phyloP scores from a whole-genome alignment of 2,888 invertebrate species.

The Microctonus brassicae region DNA sequence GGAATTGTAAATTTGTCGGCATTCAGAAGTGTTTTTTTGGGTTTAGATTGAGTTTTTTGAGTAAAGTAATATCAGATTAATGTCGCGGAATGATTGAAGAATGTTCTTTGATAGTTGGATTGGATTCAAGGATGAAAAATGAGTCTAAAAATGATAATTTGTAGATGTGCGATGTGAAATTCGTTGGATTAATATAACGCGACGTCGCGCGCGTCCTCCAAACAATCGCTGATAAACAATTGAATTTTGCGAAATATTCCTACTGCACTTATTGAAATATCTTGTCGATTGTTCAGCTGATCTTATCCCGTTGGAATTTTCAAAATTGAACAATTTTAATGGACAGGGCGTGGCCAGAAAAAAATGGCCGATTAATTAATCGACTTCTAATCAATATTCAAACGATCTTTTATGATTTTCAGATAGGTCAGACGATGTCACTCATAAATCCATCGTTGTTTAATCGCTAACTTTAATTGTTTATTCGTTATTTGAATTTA shows the following conservation, averaged over 20 bases:
- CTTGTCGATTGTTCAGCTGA: neutral
- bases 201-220: neutral
- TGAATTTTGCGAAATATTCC: neutral
- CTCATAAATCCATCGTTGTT: neutral
- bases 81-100: neutral
- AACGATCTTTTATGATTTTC: neutral
- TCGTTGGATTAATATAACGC: neutral
- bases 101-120: neutral
- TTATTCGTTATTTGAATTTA: slow-evolving; percentile 19
- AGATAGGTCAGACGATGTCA: neutral
- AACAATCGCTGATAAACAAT: neutral
- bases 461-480: neutral
- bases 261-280: neutral
- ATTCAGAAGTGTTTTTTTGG: neutral
- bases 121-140: neutral
- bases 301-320: slow-evolving; percentile 1
- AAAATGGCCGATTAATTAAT: slow-evolving; percentile 21
- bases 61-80: too few relatives aligned
- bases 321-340: neutral
- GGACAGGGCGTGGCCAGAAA: slow-evolving; percentile 21
- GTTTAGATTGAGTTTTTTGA: neutral
- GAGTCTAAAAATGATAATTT: neutral
- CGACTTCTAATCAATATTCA: neutral
- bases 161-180: too few relatives aligned
- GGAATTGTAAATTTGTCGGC: neutral